Evolutionary conservation across 2,113 vertebrate genomes (phyloP).

Genomic region (Sinocyclocheilus anshuiensis): DNA sequence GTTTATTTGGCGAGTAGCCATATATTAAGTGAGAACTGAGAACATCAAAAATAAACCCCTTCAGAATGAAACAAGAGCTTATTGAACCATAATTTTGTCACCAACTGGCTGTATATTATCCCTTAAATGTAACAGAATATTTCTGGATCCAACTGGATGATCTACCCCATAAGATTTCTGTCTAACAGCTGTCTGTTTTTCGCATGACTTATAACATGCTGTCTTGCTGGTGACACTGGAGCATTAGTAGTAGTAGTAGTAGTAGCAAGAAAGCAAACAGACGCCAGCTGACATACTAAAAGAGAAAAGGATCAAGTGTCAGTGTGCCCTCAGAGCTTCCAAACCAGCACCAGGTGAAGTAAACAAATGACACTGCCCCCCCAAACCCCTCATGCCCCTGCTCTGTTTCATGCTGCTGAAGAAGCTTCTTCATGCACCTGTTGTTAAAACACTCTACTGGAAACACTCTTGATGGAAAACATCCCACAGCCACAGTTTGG

Average conservation of each 20-base stretch:
- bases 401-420: constrained; percentile 44
- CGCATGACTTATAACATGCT: neutral
- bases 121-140: neutral
- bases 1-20: neutral
- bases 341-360: constrained; percentile 47
- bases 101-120: neutral
- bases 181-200: neutral
- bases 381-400: neutral
- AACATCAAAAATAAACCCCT: neutral
- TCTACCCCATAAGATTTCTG: neutral
- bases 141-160: neutral
- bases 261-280: constrained; percentile 17
- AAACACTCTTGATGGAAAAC: constrained; percentile 7
- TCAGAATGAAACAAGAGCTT: neutral
- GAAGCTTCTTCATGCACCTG: constrained; percentile 12
- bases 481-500: neutral
- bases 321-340: neutral
- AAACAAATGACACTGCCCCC: constrained; percentile 45
- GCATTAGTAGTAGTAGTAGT: neutral
- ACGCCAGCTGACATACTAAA: constrained; percentile 32
- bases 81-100: neutral
- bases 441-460: neutral
- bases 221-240: neutral
- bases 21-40: neutral
- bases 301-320: neutral